Base-by-base conservation (phyloP, 1,140 invertebrate genomes). In the Platyscapa corneri region DNA sequence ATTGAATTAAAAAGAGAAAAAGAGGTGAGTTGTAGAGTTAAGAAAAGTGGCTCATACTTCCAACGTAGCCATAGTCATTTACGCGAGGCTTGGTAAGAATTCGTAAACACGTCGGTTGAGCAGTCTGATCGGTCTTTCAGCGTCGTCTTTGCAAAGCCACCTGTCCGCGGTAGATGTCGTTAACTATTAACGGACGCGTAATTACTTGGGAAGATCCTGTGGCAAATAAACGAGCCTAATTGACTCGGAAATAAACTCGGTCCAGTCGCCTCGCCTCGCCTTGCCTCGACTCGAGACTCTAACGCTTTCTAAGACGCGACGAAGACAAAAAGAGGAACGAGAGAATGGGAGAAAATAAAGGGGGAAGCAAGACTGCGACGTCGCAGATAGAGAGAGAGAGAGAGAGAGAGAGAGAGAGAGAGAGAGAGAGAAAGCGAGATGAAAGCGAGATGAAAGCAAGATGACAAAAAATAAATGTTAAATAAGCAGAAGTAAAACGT, bases 171-270 rank as follows among this genome's bases (percentile, higher is more conserved):
- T 90, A 90, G 89, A 91, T 90, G 90, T 90, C 90, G 89, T 93
- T 92, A 91, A 90, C 89, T 89, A 91, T 92, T 91, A 92, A 91
- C 90, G 90, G 88, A 90, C 87, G 79, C 89, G 87, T 93, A 92
- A 93, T 92, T 93, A 91, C 91, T 90, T 89, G 89, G 89, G 89
- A 90, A 90, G 89, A 92, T 90, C 88, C 84, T 88, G 87, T 86
- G 88, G 89, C 90, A 92, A 92, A 93, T 92, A 93, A 92, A 93
- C 90, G 89, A 91, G 89, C 89, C 89, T 92, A 93, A 93, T 93
- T 93, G 92, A 93, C 92, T 92, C 91, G 88, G 91, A 92, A 93
- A 93, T 93, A 93, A 93, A 91, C 91, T 86, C 86, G 85, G 89
- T 77, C 88, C 85, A 87, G 88, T 89, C 86, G 88, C 83, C 53